Evolutionary conservation across 2,888 invertebrate genomes (phyloP).

Genomic region (Vanessa cardui): DNA sequence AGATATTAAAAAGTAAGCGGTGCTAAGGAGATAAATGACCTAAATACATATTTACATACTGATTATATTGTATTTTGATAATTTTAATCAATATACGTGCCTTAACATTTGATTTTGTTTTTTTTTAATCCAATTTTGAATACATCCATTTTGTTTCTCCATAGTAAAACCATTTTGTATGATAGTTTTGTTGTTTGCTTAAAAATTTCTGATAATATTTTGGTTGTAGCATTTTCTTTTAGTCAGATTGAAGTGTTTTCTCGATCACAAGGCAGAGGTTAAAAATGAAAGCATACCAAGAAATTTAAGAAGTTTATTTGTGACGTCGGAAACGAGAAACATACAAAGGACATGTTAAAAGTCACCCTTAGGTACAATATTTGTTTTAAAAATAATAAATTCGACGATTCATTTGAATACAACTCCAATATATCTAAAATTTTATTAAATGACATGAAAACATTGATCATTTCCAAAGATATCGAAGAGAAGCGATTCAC

Average conservation of each 20-base stretch:
- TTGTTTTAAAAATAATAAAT: conserved; percentile 59
- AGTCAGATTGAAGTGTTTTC: too few species aligned
- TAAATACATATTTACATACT: conserved; percentile 58
- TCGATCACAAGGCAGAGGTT: conserved; percentile 8
- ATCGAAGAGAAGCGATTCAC: conserved; percentile 20
- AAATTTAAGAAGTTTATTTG: conserved; percentile 60
- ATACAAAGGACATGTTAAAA: conserved; percentile 47
- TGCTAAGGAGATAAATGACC: conserved; percentile 60
- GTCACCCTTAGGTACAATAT: conserved; percentile 42
- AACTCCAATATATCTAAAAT: conserved; percentile 49
- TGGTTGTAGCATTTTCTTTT: neutral
- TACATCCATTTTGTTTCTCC: too few species aligned
- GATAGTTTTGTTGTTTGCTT: neutral
- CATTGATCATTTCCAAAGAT: conserved; percentile 22
- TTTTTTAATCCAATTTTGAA: conserved; percentile 31
- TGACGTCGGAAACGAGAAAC: conserved; percentile 49
- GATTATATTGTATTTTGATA: conserved; percentile 60
- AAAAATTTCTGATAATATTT: neutral
- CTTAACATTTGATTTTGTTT: conserved; percentile 57
- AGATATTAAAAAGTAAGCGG: conserved; percentile 46
- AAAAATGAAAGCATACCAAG: conserved; percentile 40
- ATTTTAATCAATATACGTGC: conserved; percentile 66
- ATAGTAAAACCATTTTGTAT: too few species aligned
- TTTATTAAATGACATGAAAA: conserved; percentile 40
- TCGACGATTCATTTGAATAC: conserved; percentile 50